Evolutionary conservation across 2,888 invertebrate genomes (phyloP).

Genomic region (Pelosia muscerda): DNA sequence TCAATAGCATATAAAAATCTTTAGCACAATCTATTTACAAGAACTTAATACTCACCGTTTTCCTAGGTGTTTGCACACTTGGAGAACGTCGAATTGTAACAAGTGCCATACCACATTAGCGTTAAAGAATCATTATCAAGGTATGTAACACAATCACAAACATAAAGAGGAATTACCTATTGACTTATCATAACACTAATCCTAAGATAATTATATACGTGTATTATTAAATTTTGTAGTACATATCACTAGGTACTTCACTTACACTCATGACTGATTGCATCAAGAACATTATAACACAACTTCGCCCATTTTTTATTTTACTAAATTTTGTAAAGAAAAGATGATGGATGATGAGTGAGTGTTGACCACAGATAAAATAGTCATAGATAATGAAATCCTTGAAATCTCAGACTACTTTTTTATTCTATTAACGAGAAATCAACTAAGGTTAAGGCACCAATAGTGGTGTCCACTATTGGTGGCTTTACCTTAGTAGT

Average conservation of each 20-base stretch:
- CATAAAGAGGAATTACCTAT: conserved; percentile 71
- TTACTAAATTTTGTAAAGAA: conserved; percentile 52
- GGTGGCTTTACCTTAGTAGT: no score
- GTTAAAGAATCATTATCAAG: conserved; percentile 79
- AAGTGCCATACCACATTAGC: conserved; percentile 85
- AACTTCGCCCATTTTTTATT: conserved; percentile 56
- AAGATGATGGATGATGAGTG: conserved; percentile 49
- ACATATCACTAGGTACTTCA: conserved; percentile 54
- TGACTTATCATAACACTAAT: conserved; percentile 75
- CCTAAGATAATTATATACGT: conserved; percentile 70
- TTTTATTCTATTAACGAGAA: conserved; percentile 1
- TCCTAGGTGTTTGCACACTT: conserved; percentile 84
- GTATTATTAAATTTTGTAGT: conserved; percentile 56
- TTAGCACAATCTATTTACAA: conserved; percentile 33
- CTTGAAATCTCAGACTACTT: neutral
- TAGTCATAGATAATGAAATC: conserved; percentile 20
- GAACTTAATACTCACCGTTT: conserved; percentile 76
- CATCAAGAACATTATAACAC: conserved; percentile 50
- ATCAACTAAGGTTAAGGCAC: no score
- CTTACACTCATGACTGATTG: conserved; percentile 47
- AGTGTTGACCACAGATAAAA: conserved; percentile 39
- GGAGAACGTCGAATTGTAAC: conserved; percentile 85
- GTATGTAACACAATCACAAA: conserved; percentile 79
- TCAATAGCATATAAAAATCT: conserved; percentile 43
- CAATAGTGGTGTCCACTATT: no score